Conservation (phyloP, 2,113 vertebrate species). For the Alligator mississippiensis region DNA sequence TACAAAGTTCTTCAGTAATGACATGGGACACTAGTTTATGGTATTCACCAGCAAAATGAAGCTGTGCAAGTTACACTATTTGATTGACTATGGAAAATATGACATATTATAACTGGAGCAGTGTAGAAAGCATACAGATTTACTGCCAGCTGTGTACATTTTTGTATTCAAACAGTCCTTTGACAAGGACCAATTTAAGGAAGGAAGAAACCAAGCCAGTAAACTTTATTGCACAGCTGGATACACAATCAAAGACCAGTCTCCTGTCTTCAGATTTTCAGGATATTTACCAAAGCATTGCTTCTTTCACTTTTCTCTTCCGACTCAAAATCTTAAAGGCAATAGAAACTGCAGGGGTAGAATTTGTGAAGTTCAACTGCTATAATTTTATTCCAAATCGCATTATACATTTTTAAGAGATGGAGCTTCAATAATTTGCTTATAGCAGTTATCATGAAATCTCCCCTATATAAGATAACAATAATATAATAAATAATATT, state of each 20-base stretch:
- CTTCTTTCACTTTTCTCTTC: neutral
- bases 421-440: neutral
- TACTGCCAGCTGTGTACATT: constrained; percentile 25
- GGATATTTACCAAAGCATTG: constrained; percentile 25
- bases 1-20: constrained; percentile 15
- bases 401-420: neutral
- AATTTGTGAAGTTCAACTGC: neutral
- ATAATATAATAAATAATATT: neutral
- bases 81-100: constrained; percentile 52
- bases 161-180: constrained; percentile 14
- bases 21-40: constrained; percentile 13
- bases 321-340: neutral
- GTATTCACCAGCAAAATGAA: constrained; percentile 36
- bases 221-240: constrained; percentile 31
- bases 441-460: neutral
- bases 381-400: neutral
- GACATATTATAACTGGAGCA: constrained; percentile 10
- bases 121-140: constrained; percentile 11
- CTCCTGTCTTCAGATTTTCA: constrained; percentile 36
- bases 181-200: constrained; percentile 39
- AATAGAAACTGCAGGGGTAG: constrained; percentile 12
- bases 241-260: constrained; percentile 10
- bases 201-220: constrained; percentile 44
- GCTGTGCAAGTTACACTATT: neutral
- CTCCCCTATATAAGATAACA: neutral